Base-by-base conservation (phyloP, 2,113 vertebrate genomes). In the Vulpes vulpes region DNA sequence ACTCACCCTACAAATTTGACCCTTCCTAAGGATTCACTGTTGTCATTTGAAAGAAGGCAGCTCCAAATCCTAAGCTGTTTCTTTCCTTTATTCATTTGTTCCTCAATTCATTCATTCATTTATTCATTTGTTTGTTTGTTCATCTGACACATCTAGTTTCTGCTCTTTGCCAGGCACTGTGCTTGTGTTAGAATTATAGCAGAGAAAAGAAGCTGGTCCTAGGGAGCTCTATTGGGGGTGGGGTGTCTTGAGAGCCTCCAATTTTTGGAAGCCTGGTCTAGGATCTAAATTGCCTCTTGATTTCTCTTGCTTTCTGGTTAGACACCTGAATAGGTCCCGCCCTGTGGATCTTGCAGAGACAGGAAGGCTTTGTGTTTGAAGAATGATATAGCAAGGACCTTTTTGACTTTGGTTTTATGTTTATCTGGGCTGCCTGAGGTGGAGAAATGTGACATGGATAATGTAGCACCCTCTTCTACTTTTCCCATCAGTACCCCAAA, bases 161-260 rank as follows among this genome's bases (percentile, higher is more conserved):
- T 53, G 62, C 17, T 11, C 0, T 11, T 27, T 9, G 11, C 59
- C 17, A 19, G 55, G 53, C 22, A 11, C 14, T 14, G 27, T 17
- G 20, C 64, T 82, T 19, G 11, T 38, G 3, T 19, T 82, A 23
- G 57, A 60, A 60, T 80, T 17, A 30, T 1, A 20, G 35, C 19
- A 55, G 71, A 53, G 10, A 43, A 30, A 1, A 5, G 32, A 76
- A 65, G 23, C 67, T 32, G 49, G 35, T 23, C 12, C 32, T 5
- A 49, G 38, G 32, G 35, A 12, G 38, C 81, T 85, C 49, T 20
- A 0, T 1, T 8, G 27, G 16, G 19, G 12, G 14, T 14, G 6
- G 43, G 19, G 8, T 59, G 25, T 14, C 35, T 78, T 23, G 12
- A 22, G 60, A 25, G 3, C 51, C 60, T 11, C 16, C 11, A 16